Evolutionary conservation across 2,113 vertebrate genomes (phyloP).

Genomic region (human (Homo sapiens)): DNA sequence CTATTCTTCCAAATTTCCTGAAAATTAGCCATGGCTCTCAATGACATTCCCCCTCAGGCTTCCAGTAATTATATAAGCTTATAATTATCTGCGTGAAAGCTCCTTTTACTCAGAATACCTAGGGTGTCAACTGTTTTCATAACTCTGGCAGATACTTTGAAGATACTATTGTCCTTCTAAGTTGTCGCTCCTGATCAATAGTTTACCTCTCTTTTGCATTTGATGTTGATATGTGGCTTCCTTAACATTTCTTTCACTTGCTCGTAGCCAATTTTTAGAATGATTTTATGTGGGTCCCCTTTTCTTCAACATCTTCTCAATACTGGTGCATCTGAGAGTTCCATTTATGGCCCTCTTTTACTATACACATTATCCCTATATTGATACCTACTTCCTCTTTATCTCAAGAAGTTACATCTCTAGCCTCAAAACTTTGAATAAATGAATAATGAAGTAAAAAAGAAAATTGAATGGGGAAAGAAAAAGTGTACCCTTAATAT

Average conservation of each 20-base stretch:
- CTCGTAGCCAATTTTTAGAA: background rate
- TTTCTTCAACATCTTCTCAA: background rate
- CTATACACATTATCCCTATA: background rate
- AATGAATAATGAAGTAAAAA: background rate
- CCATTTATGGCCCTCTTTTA: background rate
- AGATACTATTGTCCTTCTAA: background rate
- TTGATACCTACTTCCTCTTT: background rate
- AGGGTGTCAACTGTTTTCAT: background rate
- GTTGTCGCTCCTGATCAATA: background rate
- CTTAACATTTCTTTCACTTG: background rate
- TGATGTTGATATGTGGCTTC: background rate
- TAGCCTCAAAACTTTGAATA: background rate
- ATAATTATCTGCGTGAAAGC: background rate
- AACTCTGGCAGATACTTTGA: background rate
- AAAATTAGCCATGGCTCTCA: background rate
- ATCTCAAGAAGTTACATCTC: background rate
- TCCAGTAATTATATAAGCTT: background rate
- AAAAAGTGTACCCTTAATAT: background rate
- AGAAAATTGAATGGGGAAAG: background rate
- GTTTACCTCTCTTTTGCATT: background rate
- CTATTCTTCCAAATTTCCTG: background rate
- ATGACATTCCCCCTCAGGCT: background rate
- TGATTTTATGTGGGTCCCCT: background rate
- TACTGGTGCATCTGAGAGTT: background rate
- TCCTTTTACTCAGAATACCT: background rate